Evolutionary conservation across 2,888 invertebrate genomes (phyloP), one percentile per base, ranked within the genome.

Genomic region (Rhamphomyia laevipes): DNA sequence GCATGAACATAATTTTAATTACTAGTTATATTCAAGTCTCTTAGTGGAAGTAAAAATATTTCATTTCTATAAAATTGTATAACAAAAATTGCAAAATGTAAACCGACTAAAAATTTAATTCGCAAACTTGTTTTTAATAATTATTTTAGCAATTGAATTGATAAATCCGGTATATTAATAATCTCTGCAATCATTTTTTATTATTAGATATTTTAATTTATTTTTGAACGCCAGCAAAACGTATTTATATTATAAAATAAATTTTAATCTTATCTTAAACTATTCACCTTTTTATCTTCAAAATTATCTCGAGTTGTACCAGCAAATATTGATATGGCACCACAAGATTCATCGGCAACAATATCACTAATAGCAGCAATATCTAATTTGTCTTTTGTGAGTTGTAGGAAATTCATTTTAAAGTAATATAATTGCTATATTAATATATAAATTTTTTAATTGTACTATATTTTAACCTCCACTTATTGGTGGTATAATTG

Each of bases 401-500:
- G 65, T 62, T 83, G 77, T 16, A 89, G 61, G 56, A 78, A 74
- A 72, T 90, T 81, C 81, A 85, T 87, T 57, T 57, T 49, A 56
- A 41, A 38, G 30, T 16, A 17, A 4, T 43, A 31, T 44, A 51
- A 46, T 17, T 21, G 15, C 3, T n/a, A 9, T n/a, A 11, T 1
- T 21, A 30, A 16, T 1, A 44, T 2, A 11, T n/a, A 10, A 23
- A 21, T 11, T 17, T 12, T 21, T 35, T 21, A 2, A 27, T 41
- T 11, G 12, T 12, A 3, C 3, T 7, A 15, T 27, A 11, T n/a
- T 49, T 73, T 78, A 86, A 60, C 95, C 95, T 60, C 94, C 94
- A 71, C 94, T 94, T 46, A 96, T 74, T 0, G 95, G 95, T 47
- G 95, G 95, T 63, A 96, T 94, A 13, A 95, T 77, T 53, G 94